Conservation (phyloP, 2,797 vertebrate genomes). For the Steatocranus sp. region DNA sequence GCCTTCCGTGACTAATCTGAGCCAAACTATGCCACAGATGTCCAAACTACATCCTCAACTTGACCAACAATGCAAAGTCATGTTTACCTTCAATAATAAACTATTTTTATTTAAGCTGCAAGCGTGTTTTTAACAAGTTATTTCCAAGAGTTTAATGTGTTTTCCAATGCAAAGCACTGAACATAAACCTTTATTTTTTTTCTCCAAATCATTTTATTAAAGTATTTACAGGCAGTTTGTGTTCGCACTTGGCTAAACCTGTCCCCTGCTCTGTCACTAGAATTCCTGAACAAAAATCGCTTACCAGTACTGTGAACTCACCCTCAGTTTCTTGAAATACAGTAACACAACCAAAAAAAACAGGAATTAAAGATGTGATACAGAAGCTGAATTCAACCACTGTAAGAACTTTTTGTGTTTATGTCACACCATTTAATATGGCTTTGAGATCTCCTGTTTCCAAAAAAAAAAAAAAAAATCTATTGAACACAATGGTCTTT, state of each 20-base stretch:
- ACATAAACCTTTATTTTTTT: slow-evolving; percentile 13
- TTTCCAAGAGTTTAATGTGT: not conserved
- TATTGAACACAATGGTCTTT: slow-evolving; percentile 16
- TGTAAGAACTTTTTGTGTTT: slow-evolving; percentile 20
- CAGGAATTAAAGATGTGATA: slow-evolving; percentile 49
- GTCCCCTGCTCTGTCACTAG: slow-evolving; percentile 9
- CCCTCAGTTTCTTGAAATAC: slow-evolving; percentile 26
- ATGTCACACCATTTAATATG: slow-evolving; percentile 61
- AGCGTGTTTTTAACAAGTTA: not conserved
- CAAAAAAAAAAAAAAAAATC: not conserved
- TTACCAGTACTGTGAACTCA: slow-evolving; percentile 15
- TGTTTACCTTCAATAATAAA: slow-evolving; percentile 32
- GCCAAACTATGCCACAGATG: not conserved
- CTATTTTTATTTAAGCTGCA: slow-evolving; percentile 18
- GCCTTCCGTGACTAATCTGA: not conserved
- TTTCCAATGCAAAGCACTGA: not conserved
- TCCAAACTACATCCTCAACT: not conserved
- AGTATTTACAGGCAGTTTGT: slow-evolving; percentile 79
- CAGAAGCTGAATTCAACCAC: slow-evolving; percentile 46
- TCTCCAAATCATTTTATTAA: slow-evolving; percentile 70
- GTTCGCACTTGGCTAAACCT: slow-evolving; percentile 41
- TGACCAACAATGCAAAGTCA: not conserved
- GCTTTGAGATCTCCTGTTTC: slow-evolving; percentile 47
- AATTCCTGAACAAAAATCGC: slow-evolving; percentile 35
- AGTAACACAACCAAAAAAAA: slow-evolving; percentile 22